These are phyloP conservation scores for Candidula unifasciata DNA, from an alignment of 2,888 invertebrate species.

Conservation along the genomic window DNA sequence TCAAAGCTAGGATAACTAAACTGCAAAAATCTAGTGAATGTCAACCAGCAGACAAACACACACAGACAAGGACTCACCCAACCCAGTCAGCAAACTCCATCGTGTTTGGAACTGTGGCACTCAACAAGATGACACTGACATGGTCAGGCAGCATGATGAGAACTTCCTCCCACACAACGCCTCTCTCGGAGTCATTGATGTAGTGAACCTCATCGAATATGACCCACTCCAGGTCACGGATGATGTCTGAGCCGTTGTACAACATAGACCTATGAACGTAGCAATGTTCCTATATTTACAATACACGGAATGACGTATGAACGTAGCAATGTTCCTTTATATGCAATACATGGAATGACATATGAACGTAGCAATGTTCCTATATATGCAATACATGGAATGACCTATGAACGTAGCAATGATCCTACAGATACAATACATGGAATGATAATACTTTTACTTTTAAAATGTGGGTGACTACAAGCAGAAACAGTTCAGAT, in stretches of 20 bases:
- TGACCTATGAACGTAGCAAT: no score
- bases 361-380: no score
- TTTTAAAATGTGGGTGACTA: no score
- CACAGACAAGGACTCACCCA: conserved; percentile 76
- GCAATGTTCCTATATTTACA: not conserved
- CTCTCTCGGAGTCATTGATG: conserved; percentile 96
- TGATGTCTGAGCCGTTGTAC: conserved; percentile 93
- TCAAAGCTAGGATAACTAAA: no score
- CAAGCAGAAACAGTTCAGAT: no score
- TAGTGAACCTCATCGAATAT: conserved; percentile 99
- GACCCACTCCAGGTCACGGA: conserved; percentile 97
- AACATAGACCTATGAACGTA: conserved; percentile 86
- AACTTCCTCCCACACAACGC: conserved; percentile 99
- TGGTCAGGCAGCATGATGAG: conserved; percentile 95
- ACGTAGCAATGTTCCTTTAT: no score
- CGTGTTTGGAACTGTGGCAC: conserved; percentile 98
- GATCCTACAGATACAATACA: not conserved
- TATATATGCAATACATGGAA: no score
- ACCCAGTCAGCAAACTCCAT: conserved; percentile 90
- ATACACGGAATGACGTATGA: no score
- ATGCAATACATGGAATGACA: no score
- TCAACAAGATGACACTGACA: conserved; percentile 96
- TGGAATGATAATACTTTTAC: no score
- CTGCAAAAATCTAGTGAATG: no score
- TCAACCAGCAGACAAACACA: no score